A percentile compares a stretch with the other conserved stretches of the same genome.
Evolutionary conservation across 2,113 vertebrate genomes (phyloP).

Genomic region (Egretta garzetta): DNA sequence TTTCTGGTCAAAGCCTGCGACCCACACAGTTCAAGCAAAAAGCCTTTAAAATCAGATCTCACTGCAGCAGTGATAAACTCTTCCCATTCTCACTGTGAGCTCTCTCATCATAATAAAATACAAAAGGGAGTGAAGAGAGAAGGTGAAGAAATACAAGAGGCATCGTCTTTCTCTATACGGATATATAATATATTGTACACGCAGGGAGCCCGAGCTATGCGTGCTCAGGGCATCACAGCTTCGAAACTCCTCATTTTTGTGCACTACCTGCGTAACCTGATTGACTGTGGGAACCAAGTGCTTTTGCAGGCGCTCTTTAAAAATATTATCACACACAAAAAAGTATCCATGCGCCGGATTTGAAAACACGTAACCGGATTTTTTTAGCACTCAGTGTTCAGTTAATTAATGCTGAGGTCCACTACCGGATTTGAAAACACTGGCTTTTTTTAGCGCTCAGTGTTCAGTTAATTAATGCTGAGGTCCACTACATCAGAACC

Average conservation of each 20-base stretch:
- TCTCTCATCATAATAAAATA: neutral
- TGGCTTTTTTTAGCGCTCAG: too few relatives aligned
- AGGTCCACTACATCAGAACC: too few relatives aligned
- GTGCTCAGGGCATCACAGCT: neutral
- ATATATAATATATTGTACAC: neutral
- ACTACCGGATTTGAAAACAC: too few relatives aligned
- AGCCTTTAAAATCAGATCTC: neutral
- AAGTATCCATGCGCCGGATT: fast-evolving
- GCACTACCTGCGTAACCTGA: neutral
- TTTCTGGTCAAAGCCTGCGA: neutral
- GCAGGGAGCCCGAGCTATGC: neutral
- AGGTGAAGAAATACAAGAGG: neutral
- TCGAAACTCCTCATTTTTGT: neutral
- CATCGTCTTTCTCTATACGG: fast-evolving
- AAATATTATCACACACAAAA: neutral
- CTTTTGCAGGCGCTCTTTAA: neutral
- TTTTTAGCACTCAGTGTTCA: neutral
- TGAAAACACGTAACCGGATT: neutral
- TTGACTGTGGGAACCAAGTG: fast-evolving
- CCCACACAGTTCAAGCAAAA: neutral
- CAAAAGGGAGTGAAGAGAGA: neutral
- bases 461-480: too few relatives aligned
- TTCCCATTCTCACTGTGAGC: neutral
- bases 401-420: too few relatives aligned
- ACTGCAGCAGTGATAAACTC: neutral